Base-by-base conservation (phyloP, 2,888 invertebrate genomes). In the Lysandra coridon region DNA sequence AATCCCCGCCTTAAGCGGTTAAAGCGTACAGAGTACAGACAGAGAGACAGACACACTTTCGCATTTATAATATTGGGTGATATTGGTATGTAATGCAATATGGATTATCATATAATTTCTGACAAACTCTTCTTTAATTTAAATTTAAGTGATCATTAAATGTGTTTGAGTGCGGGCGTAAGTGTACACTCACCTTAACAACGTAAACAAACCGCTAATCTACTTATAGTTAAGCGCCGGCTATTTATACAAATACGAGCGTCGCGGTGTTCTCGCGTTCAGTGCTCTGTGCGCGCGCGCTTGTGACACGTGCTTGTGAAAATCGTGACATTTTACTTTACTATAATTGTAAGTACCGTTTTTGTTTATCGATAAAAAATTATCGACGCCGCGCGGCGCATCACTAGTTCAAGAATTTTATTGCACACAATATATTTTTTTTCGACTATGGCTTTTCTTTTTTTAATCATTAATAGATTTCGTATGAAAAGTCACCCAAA, bases 241-340 rank as follows among this genome's bases (percentile, higher is more conserved):
- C 83, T 81, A 82, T 83, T 83, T 82, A 83, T 83, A 83, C 82
- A 83, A 83, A 83, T 82, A 81, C 80, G 74, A 80, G 73, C 79
- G 12, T 17, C 81, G 62, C 77, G 60, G 79, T 37, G 78, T 76
- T 79, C 53, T 76, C 53, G 76, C 57, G 49, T 57, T 76, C 76
- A 76, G 76, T 76, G 33, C 33, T 57, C 76, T 17, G 82, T 82
- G 81, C 81, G 82, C 82, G 79, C 33, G 76, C 57, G 76, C 76
- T 17, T 33, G 30, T 64, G 4, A 69, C 69, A 69, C 69, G 69
- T 69, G 69, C 69, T 49, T 49, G 75, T 75, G 49, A 23, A 10
- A 74, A 44, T 75, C 23, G 49, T 75, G 69, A 23, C 75, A 12
- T 17, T 30, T 49, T 49, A 10, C 12, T 12, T 49, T 75, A 44